Evolutionary conservation across 2,888 invertebrate species (phyloP).

Genomic region (Metalampra italica): DNA sequence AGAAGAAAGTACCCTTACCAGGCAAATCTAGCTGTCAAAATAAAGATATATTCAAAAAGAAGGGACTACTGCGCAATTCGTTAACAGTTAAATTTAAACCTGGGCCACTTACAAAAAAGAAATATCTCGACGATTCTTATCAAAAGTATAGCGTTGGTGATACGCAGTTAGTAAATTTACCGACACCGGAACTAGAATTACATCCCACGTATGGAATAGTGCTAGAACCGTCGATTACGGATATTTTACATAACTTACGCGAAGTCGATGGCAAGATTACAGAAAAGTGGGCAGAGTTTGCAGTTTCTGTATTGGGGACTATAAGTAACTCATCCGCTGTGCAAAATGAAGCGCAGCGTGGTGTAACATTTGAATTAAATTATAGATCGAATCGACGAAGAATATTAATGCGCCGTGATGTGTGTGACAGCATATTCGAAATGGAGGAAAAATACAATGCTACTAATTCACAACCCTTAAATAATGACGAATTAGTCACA

Average conservation of each 20-base stretch:
- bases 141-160: slow-evolving; percentile 64
- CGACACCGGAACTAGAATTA: slow-evolving; percentile 70
- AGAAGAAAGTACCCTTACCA: slow-evolving; percentile 20
- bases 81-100: slow-evolving; percentile 71
- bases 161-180: slow-evolving; percentile 64
- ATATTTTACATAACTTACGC: slow-evolving; percentile 56
- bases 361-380: slow-evolving; percentile 75
- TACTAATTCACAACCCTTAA: not conserved
- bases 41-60: slow-evolving; percentile 26
- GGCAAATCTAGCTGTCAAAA: slow-evolving; percentile 20
- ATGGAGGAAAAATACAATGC: not conserved
- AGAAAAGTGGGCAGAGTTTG: slow-evolving; percentile 74
- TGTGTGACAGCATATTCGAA: slow-evolving; percentile 8
- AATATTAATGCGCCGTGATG: slow-evolving; percentile 68
- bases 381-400: slow-evolving; percentile 78
- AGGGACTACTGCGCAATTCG: slow-evolving; percentile 46
- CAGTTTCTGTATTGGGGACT: slow-evolving; percentile 68
- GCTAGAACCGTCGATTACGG: slow-evolving; percentile 58
- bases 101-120: slow-evolving; percentile 76
- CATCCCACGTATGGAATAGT: slow-evolving; percentile 63
- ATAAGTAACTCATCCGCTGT: slow-evolving; percentile 28
- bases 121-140: slow-evolving; percentile 55
- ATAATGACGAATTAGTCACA: not conserved
- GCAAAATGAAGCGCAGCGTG: slow-evolving; percentile 35
- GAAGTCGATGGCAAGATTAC: slow-evolving; percentile 58